Base-by-base conservation (phyloP, 2,113 vertebrate genomes). In the Indri indri region DNA sequence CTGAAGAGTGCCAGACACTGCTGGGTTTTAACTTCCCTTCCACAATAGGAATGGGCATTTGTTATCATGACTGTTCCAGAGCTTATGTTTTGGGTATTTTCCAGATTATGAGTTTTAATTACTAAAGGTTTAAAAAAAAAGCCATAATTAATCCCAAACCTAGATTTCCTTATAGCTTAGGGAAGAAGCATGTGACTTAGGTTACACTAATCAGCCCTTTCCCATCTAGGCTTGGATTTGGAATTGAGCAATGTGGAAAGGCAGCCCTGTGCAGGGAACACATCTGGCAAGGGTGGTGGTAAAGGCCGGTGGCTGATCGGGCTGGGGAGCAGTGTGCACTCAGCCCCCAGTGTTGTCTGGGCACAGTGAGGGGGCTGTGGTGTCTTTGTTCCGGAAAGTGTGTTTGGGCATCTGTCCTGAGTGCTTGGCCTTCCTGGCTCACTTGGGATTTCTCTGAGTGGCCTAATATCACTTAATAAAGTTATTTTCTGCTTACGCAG, bases 21-120 rank as follows among this genome's bases (percentile, higher is more conserved):
- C 27, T 57, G 12, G 68, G 57, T 82, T 89, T n/a, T 86, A 76
- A 85, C 32, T 79, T 92, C 88, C 54, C n/a, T 42, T 47, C 71
- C 76, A 61, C 73, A 50, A 54, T 18, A 42, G 22, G 34, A 91
- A 91, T 79, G 70, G 47, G 22, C 34, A 50, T 81, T 34, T 47
- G 25, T 91, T 63, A 71, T 68, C 83, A 23, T 82, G 83, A 45
- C 22, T 89, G 4, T 25, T 37, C 61, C 57, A 84, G 59, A 85
- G n/a, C 3, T 22, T 76, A 1, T 83, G 83, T 79, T 87, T 87
- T 40, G 61, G 54, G 32, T 63, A 74, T n/a, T 86, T 79, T 8
- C 27, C 12, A 40, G 42, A 22, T 90, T 81, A 79, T 63, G 45
- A 96, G 30, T 90, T 82, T 92, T 89, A 77, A 12, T 11, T 93